Conservation (phyloP, 2,797 vertebrate species). For the Sebastiscus tertius region DNA sequence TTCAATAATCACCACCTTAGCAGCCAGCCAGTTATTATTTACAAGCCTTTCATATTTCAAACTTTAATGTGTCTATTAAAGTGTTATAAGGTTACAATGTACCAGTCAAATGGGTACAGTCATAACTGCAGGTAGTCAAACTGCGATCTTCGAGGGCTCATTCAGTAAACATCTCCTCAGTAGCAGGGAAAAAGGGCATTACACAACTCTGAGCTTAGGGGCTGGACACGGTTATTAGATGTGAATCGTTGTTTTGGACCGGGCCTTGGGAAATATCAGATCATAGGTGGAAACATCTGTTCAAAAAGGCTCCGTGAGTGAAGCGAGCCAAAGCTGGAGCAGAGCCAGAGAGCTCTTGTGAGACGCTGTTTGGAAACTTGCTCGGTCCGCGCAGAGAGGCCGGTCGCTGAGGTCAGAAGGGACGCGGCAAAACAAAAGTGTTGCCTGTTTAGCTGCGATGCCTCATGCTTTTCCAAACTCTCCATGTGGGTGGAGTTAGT, state of each 20-base stretch:
- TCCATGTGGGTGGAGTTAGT: conserved; percentile 54
- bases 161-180: conserved; percentile 41
- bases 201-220: conserved; percentile 39
- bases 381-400: conserved; percentile 10
- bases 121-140: neutral
- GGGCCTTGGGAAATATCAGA: conserved; percentile 67
- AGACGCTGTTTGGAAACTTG: conserved; percentile 57
- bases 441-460: conserved; percentile 57
- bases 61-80: conserved; percentile 10
- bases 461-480: conserved; percentile 11
- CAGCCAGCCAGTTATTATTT: conserved; percentile 1
- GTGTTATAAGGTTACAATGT: neutral
- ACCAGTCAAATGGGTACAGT: neutral
- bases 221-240: conserved; percentile 40
- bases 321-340: conserved; percentile 38
- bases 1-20: neutral
- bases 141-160: neutral
- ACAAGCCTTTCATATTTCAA: neutral
- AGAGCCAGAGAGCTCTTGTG: conserved; percentile 50
- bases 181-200: conserved; percentile 34
- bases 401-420: conserved; percentile 45
- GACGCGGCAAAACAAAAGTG: conserved; percentile 46
- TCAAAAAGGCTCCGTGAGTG: conserved; percentile 45
- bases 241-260: conserved; percentile 62
- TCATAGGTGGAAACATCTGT: conserved; percentile 80